These are phyloP conservation scores for Drosophila ananassae DNA, from an alignment of 1,140 invertebrate genomes.

Conservation along the genomic window DNA sequence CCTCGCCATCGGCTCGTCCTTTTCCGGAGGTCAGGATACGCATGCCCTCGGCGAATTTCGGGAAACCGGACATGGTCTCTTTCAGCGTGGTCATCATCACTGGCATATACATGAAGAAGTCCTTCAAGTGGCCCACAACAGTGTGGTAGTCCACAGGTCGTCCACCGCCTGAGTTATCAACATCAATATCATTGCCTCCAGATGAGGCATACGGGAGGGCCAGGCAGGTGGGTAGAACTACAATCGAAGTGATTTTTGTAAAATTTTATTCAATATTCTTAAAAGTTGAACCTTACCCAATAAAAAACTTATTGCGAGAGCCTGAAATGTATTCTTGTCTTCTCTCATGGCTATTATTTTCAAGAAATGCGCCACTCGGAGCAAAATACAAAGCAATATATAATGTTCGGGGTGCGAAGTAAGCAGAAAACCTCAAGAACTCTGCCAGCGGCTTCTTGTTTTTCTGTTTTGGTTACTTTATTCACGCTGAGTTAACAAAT, in stretches of 20 bases:
- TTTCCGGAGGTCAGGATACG: constrained; percentile 69
- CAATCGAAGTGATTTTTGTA: constrained; percentile 4
- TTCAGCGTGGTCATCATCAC: constrained; percentile 80
- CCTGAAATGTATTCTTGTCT: constrained; percentile 36
- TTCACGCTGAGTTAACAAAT: constrained; percentile 37
- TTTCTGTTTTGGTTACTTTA: constrained; percentile 10
- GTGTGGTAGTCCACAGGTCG: constrained; percentile 70
- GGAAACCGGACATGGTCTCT: constrained; percentile 78
- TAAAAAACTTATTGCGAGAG: constrained; percentile 48
- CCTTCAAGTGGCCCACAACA: constrained; percentile 75
- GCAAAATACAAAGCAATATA: constrained; percentile 43
- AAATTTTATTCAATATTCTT: neutral
- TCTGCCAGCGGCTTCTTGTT: constrained; percentile 19
- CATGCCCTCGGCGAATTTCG: constrained; percentile 76
- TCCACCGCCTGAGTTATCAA: constrained; percentile 31
- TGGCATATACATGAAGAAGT: constrained; percentile 80
- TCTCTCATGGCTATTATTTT: constrained; percentile 49
- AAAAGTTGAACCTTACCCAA: constrained; percentile 56
- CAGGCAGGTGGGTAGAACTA: constrained; percentile 40
- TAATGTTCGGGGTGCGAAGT: constrained; percentile 50
- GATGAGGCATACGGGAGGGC: constrained; percentile 43
- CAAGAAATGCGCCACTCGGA: constrained; percentile 53
- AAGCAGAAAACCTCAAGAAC: constrained; percentile 69
- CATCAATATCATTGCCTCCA: constrained; percentile 57
- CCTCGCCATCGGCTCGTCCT: constrained; percentile 58